Evolutionary conservation across 2,888 invertebrate species (phyloP), one percentile per base, ranked within the genome.

Genomic region (Agrotis ipsilon): DNA sequence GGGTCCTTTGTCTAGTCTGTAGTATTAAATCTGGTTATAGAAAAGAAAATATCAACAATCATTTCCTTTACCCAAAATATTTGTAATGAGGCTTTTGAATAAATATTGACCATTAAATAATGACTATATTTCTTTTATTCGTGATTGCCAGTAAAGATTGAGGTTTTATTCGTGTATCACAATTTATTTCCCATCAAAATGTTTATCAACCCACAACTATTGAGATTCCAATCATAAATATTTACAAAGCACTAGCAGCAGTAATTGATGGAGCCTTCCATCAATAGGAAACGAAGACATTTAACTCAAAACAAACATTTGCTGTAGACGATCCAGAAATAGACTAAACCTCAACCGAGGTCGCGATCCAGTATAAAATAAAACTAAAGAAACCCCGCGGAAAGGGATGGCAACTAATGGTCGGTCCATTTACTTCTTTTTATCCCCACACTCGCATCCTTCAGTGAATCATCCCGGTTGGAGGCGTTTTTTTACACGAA

Each of bases 381-480:
- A 85, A 84, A 83, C 78, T 71, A 71, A 70, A 77, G 80, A 67
- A 84, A 77, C 49, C 68, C 54, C 46, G 61, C 68, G 71, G 83
- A 84, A 85, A 88, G 85, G 89, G 88, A 86, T 86, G 85, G 76
- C 81, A 86, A 81, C 89, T 92, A 93, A 93, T 93, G 92, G 90
- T 85, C 85, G 87, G 85, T 88, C 89, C 90, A 91, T 92, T 93
- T 89, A 88, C 86, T 88, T 84, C 84, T 90, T 92, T 91, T 90
- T 91, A 91, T 89, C 89, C 67, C 88, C 85, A 88, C 86, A 86
- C 86, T 86, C 84, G 85, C 68, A 85, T 87, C 86, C 88, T 85
- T 86, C 86, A 84, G 86, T 92, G 92, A 91, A 92, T 92, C 91
- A 91, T 92, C 86, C 87, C 68, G 85, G 75, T 71, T 59, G 66